These are phyloP conservation scores for Pyrrhopygopsis socrates DNA, from an alignment of 2,888 invertebrate species.

Conservation along the genomic window DNA sequence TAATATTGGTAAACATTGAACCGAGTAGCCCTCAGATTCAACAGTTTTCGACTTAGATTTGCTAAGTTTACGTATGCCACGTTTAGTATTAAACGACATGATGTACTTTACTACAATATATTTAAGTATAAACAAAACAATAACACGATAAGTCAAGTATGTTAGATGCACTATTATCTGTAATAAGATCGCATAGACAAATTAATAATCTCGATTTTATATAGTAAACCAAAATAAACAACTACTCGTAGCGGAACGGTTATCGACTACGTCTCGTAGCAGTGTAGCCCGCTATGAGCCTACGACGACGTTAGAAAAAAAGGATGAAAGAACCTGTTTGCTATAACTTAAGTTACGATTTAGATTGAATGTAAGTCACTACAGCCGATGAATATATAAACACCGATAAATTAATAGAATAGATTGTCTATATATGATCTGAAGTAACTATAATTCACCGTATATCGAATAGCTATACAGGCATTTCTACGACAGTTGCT, in stretches of 20 bases:
- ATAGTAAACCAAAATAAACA: background rate
- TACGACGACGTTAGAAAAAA: background rate
- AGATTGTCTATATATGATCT: background rate
- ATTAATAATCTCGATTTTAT: background rate
- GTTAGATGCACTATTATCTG: background rate
- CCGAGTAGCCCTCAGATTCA: background rate
- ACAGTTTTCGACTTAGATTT: background rate
- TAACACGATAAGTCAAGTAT: background rate
- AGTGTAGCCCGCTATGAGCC: background rate
- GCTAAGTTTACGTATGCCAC: background rate
- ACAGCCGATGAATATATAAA: background rate
- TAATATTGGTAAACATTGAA: conserved; percentile 7
- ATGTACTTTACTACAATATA: too few species aligned
- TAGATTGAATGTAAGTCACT: background rate
- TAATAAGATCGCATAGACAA: background rate
- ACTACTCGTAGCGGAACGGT: background rate
- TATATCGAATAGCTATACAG: too few species aligned
- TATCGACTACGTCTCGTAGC: background rate
- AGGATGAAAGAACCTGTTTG: background rate
- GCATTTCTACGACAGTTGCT: too few species aligned
- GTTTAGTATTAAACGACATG: background rate
- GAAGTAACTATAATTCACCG: too few species aligned
- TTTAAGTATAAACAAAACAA: too few species aligned
- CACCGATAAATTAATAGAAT: background rate
- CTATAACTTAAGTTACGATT: background rate